Base-by-base conservation (phyloP, 1,140 invertebrate genomes). In the Alviniconcha marisindica region DNA sequence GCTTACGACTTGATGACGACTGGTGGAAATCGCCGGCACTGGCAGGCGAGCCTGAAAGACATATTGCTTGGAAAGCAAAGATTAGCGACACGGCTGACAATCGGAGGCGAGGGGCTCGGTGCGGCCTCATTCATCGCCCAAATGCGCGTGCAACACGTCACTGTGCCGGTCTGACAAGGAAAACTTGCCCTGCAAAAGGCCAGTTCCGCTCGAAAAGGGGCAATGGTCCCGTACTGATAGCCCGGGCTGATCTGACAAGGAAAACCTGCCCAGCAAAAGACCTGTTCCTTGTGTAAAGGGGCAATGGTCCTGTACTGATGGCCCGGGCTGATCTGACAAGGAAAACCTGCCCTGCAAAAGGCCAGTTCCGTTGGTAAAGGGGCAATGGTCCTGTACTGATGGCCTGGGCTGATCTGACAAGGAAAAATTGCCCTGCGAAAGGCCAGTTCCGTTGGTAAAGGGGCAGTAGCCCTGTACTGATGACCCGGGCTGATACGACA, bases 21-120 rank as follows among this genome's bases (percentile, higher is more conserved):
- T 0, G 73, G 78, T 0, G 56, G 77, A 36, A 28, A 69, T 80
- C 33, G 78, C 78, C 14, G 33, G 33, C 40, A 40, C 31, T 80
- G 78, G 60, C 78, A 80, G 36, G 40, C 78, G 3, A n/a, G n/a
- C 31, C 78, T 80, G 78, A 80, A 80, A 80, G 78, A 80, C 78
- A 80, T 80, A 80, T 80, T 80, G 78, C 78, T 80, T 44, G 40
- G 78, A 69, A 80, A 80, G 78, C 78, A 80, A 80, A 80, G 78
- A 80, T 80, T 80, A 80, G 51, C 33, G 78, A 33, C 78, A 66
- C 36, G 21, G 56, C 24, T 80, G 78, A 80, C 78, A 80, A 66
- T 66, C 56, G 60, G 10, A 31, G 56, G 7, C 56, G 10, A 14
- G 1, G 36, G 21, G 4, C 38, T 24, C 36, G 60, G 78, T 80